Conservation (phyloP, 2,113 vertebrate species). For the Ceyx cyanopectus region DNA sequence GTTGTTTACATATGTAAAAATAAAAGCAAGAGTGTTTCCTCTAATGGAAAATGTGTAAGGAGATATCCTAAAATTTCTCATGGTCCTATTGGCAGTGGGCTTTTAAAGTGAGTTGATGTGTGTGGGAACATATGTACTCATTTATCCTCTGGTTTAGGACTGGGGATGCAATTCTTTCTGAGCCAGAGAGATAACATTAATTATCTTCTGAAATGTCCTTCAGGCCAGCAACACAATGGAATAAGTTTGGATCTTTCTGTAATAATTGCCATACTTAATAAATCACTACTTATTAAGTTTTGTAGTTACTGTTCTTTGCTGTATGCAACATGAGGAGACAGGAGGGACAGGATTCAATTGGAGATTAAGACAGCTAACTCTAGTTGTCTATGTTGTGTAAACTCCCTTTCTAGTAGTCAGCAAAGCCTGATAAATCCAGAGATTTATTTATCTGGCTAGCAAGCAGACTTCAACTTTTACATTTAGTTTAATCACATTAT, state of each 20-base stretch:
- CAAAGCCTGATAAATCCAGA: neutral
- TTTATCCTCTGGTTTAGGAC: neutral
- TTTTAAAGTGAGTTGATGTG: neutral
- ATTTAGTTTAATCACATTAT: neutral
- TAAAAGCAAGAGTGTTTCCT: neutral
- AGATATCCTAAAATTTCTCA: neutral
- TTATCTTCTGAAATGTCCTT: neutral
- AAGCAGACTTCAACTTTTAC: neutral
- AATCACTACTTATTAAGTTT: neutral
- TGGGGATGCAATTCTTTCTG: neutral
- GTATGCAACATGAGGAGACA: rapidly evolving
- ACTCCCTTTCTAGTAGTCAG: neutral
- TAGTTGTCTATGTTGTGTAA: neutral
- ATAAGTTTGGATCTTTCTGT: neutral
- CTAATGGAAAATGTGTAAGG: neutral
- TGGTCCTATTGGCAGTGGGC: neutral
- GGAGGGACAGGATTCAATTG: neutral
- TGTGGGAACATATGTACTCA: neutral
- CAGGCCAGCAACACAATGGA: neutral
- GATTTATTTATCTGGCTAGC: neutral
- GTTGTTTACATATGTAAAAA: neutral
- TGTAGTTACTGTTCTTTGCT: neutral
- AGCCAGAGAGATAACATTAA: neutral
- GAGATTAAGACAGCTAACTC: neutral
- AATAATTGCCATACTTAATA: neutral